Percentiles rank a stretch among this genome's conserved stretches.
These are phyloP conservation scores for Hoplodrina ambigua DNA, from an alignment of 2,888 invertebrate species.

Conservation along the genomic window DNA sequence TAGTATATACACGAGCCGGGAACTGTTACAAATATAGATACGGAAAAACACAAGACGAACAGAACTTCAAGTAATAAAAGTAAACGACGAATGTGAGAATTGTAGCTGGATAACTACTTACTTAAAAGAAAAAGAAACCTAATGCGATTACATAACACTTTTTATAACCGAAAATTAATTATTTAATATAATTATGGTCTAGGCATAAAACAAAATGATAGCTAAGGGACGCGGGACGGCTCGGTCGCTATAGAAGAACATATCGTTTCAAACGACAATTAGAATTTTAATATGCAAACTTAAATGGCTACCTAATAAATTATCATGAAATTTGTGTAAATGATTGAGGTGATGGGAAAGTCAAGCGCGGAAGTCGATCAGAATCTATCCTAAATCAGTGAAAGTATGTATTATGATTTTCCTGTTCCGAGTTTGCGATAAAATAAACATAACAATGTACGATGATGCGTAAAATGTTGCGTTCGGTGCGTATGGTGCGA, in stretches of 20 bases:
- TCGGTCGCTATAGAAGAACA: not conserved
- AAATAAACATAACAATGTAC: constrained; percentile 66
- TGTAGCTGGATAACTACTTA: no score
- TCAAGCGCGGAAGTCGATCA: constrained; percentile 10
- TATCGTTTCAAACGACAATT: constrained; percentile 1
- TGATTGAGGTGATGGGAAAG: constrained; percentile 12
- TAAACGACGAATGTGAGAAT: not conserved
- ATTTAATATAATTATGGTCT: no score
- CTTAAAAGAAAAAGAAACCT: no score
- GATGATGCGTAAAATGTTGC: constrained; percentile 64
- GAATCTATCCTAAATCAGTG: constrained; percentile 45
- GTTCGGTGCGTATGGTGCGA: constrained; percentile 42
- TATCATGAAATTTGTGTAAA: not conserved
- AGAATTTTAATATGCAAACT: constrained; percentile 5
- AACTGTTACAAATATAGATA: constrained; percentile 13
- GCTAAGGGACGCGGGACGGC: not conserved
- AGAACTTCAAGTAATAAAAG: not conserved
- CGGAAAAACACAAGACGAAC: not conserved
- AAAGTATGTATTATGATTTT: constrained; percentile 55
- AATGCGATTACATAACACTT: no score
- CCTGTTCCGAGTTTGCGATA: constrained; percentile 56
- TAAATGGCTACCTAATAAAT: not conserved
- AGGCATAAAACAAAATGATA: not conserved
- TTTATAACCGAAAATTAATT: no score
- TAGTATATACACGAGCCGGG: constrained; percentile 63